phyloP scores from a whole-genome alignment of 2,797 vertebrate genomes.

The Nannoperca obscura region DNA sequence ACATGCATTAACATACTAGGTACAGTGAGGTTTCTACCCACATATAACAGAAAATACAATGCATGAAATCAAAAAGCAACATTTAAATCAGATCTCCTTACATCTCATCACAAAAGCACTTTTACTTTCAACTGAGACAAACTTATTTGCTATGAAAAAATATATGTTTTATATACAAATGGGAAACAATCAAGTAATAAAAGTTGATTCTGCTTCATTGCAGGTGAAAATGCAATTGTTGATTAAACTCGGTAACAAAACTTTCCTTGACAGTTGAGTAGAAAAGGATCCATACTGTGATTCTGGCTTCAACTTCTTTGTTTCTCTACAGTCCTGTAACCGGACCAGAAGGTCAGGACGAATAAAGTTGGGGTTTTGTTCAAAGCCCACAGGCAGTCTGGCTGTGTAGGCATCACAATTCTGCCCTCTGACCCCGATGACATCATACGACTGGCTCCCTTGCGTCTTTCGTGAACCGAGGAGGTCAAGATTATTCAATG shows the following conservation, averaged over 20 bases:
- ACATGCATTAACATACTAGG: neutral
- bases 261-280: constrained; percentile 14
- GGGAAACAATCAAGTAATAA: neutral
- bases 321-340: constrained; percentile 56
- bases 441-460: constrained; percentile 71
- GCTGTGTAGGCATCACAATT: constrained; percentile 73
- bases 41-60: neutral
- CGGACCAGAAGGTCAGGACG: constrained; percentile 48
- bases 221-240: neutral
- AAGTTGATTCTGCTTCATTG: neutral
- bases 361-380: constrained; percentile 67
- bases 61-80: neutral
- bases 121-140: neutral
- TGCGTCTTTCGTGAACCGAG: constrained; percentile 72
- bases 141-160: neutral
- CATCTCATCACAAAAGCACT: neutral
- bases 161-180: neutral
- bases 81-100: neutral
- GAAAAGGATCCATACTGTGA: constrained; percentile 49
- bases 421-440: constrained; percentile 68
- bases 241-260: neutral
- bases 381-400: constrained; percentile 42
- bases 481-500: constrained; percentile 78
- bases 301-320: constrained; percentile 55
- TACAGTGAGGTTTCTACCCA: neutral